These are phyloP conservation scores for Rhizomys pruinosus DNA, from an alignment of 2,113 vertebrate genomes.

Conservation along the genomic window DNA sequence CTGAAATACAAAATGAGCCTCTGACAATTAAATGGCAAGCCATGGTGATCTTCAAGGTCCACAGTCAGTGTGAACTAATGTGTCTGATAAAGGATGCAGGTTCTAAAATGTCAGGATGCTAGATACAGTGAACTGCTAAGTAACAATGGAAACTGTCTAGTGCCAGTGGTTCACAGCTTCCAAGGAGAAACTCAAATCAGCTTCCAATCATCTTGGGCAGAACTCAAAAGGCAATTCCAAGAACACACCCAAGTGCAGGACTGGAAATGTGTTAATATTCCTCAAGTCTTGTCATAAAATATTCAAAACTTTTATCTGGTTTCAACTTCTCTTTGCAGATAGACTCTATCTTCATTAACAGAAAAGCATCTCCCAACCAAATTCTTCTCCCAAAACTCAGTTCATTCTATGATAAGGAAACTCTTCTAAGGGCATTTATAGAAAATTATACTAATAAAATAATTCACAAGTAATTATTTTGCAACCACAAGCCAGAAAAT, in stretches of 20 bases:
- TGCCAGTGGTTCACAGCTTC: not conserved
- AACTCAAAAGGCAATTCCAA: slow-evolving; percentile 37
- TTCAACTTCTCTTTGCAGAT: slow-evolving; percentile 52
- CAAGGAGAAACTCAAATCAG: not conserved
- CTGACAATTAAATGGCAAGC: slow-evolving; percentile 40
- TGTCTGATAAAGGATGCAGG: not conserved
- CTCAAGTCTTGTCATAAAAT: slow-evolving; percentile 25
- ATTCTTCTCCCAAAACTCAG: not conserved
- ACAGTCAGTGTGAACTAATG: not conserved
- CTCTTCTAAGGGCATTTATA: slow-evolving; percentile 27
- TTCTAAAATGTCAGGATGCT: not conserved
- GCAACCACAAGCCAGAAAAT: not conserved
- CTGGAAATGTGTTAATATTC: slow-evolving; percentile 17
- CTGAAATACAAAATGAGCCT: slow-evolving; percentile 5
- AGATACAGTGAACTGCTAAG: not conserved
- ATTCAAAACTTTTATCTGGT: slow-evolving; percentile 38
- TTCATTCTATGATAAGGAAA: slow-evolving; percentile 2
- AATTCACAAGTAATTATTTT: slow-evolving; percentile 22
- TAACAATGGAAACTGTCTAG: not conserved
- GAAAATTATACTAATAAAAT: slow-evolving; percentile 43
- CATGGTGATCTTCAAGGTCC: not conserved
- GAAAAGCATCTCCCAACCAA: slow-evolving; percentile 1
- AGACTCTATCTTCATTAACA: slow-evolving; percentile 23
- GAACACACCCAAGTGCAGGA: not conserved
- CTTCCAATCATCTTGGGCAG: not conserved